phyloP scores from a whole-genome alignment of 2,888 invertebrate species.

The Tenthredo livida region DNA sequence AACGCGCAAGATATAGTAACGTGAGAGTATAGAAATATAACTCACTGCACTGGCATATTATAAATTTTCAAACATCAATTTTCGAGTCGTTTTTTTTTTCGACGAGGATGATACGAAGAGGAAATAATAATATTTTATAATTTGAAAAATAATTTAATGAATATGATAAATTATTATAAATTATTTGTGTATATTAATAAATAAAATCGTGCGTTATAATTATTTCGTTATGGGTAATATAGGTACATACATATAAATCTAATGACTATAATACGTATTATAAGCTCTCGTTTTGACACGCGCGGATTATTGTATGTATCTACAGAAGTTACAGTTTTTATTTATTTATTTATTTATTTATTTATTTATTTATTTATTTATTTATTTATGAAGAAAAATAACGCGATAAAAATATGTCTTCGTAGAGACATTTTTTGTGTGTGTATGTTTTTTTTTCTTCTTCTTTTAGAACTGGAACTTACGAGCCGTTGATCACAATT shows the following conservation, averaged over 20 bases:
- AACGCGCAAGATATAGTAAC: neutral
- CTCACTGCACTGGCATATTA: neutral
- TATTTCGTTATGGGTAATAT: neutral
- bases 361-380: too few relatives aligned
- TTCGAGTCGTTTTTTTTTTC: neutral
- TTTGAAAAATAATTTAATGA: neutral
- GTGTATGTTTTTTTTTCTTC: neutral
- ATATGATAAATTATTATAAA: neutral
- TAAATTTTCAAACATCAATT: neutral
- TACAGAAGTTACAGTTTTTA: neutral
- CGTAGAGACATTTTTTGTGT: neutral
- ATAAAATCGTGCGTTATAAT: neutral
- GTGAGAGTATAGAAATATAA: neutral
- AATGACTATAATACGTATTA: neutral
- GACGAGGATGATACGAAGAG: neutral
- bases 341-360: too few relatives aligned
- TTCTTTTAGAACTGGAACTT: slow-evolving; percentile 2
- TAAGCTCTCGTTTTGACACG: neutral
- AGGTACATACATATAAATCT: neutral
- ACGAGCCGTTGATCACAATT: slow-evolving; percentile 16
- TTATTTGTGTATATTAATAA: slow-evolving; percentile 4
- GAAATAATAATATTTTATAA: neutral
- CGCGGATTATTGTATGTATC: neutral
- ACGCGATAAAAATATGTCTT: neutral
- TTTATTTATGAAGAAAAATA: neutral